phyloP scores from a whole-genome alignment of 2,113 vertebrate species.

The Rhagologus leucostigma region DNA sequence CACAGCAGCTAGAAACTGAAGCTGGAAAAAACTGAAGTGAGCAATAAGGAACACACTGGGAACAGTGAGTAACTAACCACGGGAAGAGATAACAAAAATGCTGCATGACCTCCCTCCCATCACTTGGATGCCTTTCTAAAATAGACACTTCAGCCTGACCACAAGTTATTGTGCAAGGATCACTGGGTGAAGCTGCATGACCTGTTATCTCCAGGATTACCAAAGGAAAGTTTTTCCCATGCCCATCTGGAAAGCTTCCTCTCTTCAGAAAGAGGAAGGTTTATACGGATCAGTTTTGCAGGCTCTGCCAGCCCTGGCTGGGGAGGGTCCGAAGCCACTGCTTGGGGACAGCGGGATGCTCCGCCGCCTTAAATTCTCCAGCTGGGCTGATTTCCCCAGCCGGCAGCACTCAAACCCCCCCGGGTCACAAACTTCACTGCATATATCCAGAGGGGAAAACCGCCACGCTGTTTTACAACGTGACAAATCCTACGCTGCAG shows the following conservation, averaged over 20 bases:
- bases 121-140: conserved; percentile 58
- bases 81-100: conserved; percentile 47
- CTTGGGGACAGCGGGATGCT: neutral
- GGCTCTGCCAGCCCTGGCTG: neutral
- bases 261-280: neutral
- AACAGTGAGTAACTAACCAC: conserved; percentile 1
- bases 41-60: neutral
- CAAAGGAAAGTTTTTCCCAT: conserved; percentile 34
- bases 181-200: conserved; percentile 22
- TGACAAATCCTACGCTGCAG: neutral
- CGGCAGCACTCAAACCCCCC: neutral
- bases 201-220: conserved; percentile 43
- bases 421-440: neutral
- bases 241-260: neutral
- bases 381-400: neutral
- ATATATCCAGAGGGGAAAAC: neutral
- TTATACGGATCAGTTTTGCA: neutral
- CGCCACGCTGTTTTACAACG: fast-evolving
- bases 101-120: conserved; percentile 32
- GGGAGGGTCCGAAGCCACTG: neutral
- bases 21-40: neutral
- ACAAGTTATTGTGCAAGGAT: conserved; percentile 39
- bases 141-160: conserved; percentile 50
- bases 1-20: neutral
- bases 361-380: neutral